A percentile compares a stretch with the other conserved stretches of the same genome.
phyloP scores from a whole-genome alignment of 2,797 vertebrate genomes.

The Emydoidea blandingii region DNA sequence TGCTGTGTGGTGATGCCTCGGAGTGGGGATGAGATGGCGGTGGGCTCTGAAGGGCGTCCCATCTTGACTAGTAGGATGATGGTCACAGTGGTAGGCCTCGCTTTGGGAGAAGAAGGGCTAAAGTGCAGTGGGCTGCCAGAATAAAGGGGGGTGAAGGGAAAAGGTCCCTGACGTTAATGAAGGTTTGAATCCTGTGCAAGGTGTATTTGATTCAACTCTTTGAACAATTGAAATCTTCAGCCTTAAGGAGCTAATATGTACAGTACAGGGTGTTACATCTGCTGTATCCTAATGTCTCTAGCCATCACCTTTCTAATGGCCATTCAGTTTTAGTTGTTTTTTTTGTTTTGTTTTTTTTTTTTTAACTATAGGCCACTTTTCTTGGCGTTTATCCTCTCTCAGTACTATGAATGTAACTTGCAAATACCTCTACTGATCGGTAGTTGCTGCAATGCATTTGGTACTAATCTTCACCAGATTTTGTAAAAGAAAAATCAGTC shows the following conservation, averaged over 20 bases:
- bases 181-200: background rate
- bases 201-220: background rate
- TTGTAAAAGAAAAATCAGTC: background rate
- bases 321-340: background rate
- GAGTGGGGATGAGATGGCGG: background rate
- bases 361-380: background rate
- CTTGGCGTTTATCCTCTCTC: background rate
- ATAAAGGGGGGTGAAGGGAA: background rate
- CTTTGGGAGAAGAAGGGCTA: background rate
- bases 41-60: background rate
- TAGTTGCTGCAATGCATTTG: background rate
- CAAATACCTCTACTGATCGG: background rate
- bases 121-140: background rate
- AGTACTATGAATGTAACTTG: background rate
- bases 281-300: background rate
- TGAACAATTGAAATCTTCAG: background rate
- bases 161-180: background rate
- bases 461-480: background rate
- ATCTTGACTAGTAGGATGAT: background rate
- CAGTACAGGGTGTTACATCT: accelerated
- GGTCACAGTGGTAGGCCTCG: background rate
- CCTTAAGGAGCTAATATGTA: background rate
- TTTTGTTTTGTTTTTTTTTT: accelerated
- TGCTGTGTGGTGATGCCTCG: background rate
- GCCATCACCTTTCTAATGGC: background rate